Evolutionary conservation across 2,888 invertebrate genomes (phyloP), one percentile per base, ranked within the genome.

Genomic region (Leptothorax acervorum): DNA sequence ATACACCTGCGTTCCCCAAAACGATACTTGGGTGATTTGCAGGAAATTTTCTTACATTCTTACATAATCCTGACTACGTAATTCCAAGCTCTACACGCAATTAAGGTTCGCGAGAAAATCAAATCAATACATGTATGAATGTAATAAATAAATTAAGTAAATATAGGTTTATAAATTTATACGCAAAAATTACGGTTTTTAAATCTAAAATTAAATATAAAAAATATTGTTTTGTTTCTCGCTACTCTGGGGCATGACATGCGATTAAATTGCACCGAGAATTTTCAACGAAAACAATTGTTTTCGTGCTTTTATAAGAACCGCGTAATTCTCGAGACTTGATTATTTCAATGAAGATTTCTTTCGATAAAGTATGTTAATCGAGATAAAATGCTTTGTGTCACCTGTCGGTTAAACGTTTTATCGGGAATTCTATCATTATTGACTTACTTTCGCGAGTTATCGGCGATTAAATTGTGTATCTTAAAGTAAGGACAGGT

Each of bases 1-100:
- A 85, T 88, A 83, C 87, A 89, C 84, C 78, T 87, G 88, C 71
- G 48, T 31, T 71, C 60, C 48, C 5, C 0, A 53, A 66, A 76
- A 85, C 45, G 70, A 66, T 60, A 42, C 15, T 53, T 53, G 18
- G 1, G 11, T 57, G 15, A 5, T 15, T 45, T 45, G 11, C 31
- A n/a, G 6, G 15, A 63, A 70, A 45, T 35, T 35, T 35, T 35
- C 6, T 35, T 6, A 35, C 35, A 35, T 35, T 23, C 23, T 23
- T 35, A 35, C 35, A 12, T 23, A 63, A 75, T 48, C 3, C 23
- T 18, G 15, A 73, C 18, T 48, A 11, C 8, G 3, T 63, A 62
- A 55, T 31, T 48, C 2, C n/a, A 35, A 48, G 1, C 15, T 35
- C n/a, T n/a, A n/a, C 9, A 11, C 1, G 9, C n/a, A 60, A 62